These are phyloP conservation scores for Trichopoda pennipes DNA, from an alignment of 2,888 invertebrate genomes.

Conservation along the genomic window DNA sequence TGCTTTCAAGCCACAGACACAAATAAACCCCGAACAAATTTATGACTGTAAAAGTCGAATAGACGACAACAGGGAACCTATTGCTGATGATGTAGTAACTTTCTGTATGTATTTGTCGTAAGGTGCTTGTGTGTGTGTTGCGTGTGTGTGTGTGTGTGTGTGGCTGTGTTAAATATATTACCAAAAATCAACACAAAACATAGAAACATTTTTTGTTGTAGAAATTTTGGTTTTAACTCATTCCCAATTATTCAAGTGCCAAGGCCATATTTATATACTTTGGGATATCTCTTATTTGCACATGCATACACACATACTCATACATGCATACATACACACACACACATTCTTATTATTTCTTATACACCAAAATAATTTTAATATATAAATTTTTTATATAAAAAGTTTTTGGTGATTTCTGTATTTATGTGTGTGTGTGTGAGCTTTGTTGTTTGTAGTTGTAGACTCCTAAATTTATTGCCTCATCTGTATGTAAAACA, in stretches of 20 bases:
- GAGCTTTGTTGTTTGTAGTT: slow-evolving; percentile 29
- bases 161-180: slow-evolving; percentile 9
- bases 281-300: slow-evolving; percentile 6
- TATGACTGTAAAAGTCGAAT: too few relatives aligned
- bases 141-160: background rate
- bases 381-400: background rate
- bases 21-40: slow-evolving; percentile 37
- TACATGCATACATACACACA: background rate
- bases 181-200: slow-evolving; percentile 28
- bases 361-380: background rate
- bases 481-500: slow-evolving; percentile 46
- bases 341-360: background rate
- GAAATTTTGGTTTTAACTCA: slow-evolving; percentile 17
- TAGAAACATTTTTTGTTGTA: slow-evolving; percentile 29
- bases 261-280: slow-evolving; percentile 49
- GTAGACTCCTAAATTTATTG: slow-evolving; percentile 52
- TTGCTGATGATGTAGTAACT: slow-evolving; percentile 63
- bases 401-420: slow-evolving; percentile 36
- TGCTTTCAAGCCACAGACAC: background rate
- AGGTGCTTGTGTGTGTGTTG: background rate
- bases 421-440: slow-evolving; percentile 45
- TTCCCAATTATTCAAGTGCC: slow-evolving; percentile 11
- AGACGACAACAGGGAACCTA: slow-evolving; percentile 46
- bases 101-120: slow-evolving; percentile 22
- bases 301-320: background rate